Base-by-base conservation (phyloP, 2,113 vertebrate genomes). In the Albula goreensis region DNA sequence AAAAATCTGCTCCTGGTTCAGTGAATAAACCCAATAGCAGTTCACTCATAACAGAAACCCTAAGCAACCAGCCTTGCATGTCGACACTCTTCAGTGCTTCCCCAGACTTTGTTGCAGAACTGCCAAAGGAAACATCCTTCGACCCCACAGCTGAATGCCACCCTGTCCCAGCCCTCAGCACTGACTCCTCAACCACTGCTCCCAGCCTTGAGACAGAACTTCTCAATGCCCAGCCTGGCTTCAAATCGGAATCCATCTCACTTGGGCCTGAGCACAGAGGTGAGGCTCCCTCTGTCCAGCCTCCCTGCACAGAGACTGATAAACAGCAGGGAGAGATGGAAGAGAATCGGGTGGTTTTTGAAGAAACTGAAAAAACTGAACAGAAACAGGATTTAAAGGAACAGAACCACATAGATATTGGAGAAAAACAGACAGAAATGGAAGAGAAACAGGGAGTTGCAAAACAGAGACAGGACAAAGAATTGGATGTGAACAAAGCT, bases 401-500 rank as follows among this genome's bases (percentile, higher is more conserved):
- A n/a, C 48, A 60, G 8, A 66, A 17, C 0, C 78, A 50, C 3
- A 25, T 52, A 79, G 81, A 49, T 12, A 51, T 51, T 51, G 56
- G 53, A 22, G 56, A 83, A 2, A 57, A 19, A 50, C 74, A 50
- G 77, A 52, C 1, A 63, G 81, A 79, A 3, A 53, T 11, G 13
- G 51, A 84, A 41, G 5, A 53, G 15, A 57, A 50, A 10, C 81
- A 7, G 5, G 48, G 41, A 51, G 25, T 19, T 17, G 53, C 19
- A 57, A 70, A 86, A 25, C 83, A 87, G 51, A 60, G 90, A 88
- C 89, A 84, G 78, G 77, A 86, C 66, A 74, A 63, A 50, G 53
- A 13, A 41, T 81, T 78, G 87, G 82, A 88, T 89, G 90, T 91
- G 92, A 2, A 60, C 31, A 50, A n/a, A 70, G 79, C 80, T 70